These are phyloP conservation scores for Heliconius sara DNA, from an alignment of 2,888 invertebrate genomes.

Conservation along the genomic window DNA sequence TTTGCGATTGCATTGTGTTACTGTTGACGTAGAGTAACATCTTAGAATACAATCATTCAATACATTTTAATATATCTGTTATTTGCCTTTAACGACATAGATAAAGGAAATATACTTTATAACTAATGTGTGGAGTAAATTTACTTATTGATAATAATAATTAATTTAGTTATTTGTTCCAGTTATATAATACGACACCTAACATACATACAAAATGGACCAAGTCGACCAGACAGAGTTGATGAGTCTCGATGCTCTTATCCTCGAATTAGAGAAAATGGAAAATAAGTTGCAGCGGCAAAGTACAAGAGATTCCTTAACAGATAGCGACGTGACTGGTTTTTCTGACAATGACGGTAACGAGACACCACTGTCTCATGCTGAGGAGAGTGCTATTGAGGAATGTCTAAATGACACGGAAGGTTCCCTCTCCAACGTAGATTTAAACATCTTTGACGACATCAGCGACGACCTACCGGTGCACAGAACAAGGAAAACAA, in stretches of 20 bases:
- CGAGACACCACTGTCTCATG: constrained; percentile 4
- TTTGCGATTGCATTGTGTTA: background rate
- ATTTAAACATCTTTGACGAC: constrained; percentile 11
- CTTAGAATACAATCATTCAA: too few relatives aligned
- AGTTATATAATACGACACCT: too few relatives aligned
- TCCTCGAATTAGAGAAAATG: background rate
- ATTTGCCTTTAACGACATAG: too few relatives aligned
- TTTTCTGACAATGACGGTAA: background rate
- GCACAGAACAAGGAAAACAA: too few relatives aligned
- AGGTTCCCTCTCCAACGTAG: constrained; percentile 21
- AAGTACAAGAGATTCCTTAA: background rate
- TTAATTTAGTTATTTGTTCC: too few relatives aligned
- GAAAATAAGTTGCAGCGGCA: background rate
- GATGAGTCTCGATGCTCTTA: background rate
- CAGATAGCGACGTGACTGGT: background rate
- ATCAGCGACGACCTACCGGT: background rate
- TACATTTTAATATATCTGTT: too few relatives aligned
- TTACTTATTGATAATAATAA: too few relatives aligned
- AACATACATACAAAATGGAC: too few relatives aligned
- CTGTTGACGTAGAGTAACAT: too few relatives aligned
- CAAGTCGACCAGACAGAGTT: too few relatives aligned
- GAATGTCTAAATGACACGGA: constrained; percentile 23
- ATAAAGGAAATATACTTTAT: background rate
- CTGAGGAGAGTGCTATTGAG: constrained; percentile 24
- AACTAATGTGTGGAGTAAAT: background rate